Percentiles rank a stretch among this genome's conserved stretches.
Conservation (phyloP, 2,113 vertebrate species). For the Sciurus niger region DNA sequence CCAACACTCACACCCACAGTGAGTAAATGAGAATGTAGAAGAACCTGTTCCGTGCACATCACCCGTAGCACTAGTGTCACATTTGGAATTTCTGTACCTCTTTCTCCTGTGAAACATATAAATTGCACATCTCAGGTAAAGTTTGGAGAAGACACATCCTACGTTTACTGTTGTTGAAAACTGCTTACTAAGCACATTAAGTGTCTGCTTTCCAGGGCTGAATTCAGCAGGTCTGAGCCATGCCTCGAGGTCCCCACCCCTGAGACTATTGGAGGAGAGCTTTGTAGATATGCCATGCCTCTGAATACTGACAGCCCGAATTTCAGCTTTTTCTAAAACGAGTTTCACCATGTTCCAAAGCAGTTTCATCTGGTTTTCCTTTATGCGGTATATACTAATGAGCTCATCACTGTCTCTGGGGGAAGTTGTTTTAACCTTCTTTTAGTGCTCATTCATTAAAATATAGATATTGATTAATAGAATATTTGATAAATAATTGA, state of each 20-base stretch:
- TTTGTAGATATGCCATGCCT: background rate
- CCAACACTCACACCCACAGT: background rate
- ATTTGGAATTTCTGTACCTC: background rate
- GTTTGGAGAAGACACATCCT: background rate
- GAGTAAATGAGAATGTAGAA: background rate
- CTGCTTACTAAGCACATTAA: background rate
- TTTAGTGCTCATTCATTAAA: constrained; percentile 32
- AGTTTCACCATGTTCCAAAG: background rate
- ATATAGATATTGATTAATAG: background rate
- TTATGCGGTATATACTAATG: background rate
- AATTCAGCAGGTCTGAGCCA: background rate
- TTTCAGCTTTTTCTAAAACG: background rate
- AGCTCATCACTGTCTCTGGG: background rate
- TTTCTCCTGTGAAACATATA: background rate
- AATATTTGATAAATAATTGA: background rate
- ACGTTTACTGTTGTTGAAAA: background rate
- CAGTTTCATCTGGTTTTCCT: constrained; percentile 16
- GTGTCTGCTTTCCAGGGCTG: background rate
- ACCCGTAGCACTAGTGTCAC: fast-evolving
- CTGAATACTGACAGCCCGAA: background rate
- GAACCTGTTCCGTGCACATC: background rate
- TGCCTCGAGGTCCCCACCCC: background rate
- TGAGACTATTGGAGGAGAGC: fast-evolving
- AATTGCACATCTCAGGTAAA: background rate
- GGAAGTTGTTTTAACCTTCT: background rate